Base-by-base conservation (phyloP, 2,113 vertebrate genomes). In the Ardeotis arabs region DNA sequence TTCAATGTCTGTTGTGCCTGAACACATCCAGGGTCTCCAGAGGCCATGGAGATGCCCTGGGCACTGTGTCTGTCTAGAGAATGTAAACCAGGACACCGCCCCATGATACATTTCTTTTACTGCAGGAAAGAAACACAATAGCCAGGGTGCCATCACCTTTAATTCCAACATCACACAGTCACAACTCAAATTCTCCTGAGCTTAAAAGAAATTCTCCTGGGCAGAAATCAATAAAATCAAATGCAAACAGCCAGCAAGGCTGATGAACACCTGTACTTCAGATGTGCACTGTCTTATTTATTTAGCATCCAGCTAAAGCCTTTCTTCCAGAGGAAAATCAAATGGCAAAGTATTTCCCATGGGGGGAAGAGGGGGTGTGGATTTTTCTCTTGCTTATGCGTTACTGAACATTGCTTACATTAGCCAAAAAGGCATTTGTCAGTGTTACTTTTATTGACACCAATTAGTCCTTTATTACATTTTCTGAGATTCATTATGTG, bases 401-500 rank as follows among this genome's bases (percentile, higher is more conserved):
- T 29, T 44, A 19, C 29, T 2, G 0, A 95, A 20, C 35, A 1
- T 5, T 25, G 39, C 39, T 55, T 20, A 3, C 37, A 10, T 39
- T 25, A 5, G 10, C 60, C 44, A 20, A 37, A 2, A 5, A 6
- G 4, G 4, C 60, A 91, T 95, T 95, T 91, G 64, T 94, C 92
- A 85, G 44, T 31, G 70, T 69, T 90, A 19, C 37, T 94, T 64
- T 89, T 93, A 93, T 87, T 95, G 96, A 81, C 66, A 73, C 37
- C 84, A 93, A 72, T 97, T 93, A 96, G 84, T 69, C 70, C 63
- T 80, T 94, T 72, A 95, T 92, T 88, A 17, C 50, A 20, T 91
- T 92, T 88, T 45, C 89, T 93, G 75, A 68, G 78, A 68, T 85
- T 81, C 35, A 78, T 95, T 93, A 84, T 16, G 53, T 77, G 89